phyloP scores from a whole-genome alignment of 1,140 invertebrate genomes.

The Tetragnatha versicolor region DNA sequence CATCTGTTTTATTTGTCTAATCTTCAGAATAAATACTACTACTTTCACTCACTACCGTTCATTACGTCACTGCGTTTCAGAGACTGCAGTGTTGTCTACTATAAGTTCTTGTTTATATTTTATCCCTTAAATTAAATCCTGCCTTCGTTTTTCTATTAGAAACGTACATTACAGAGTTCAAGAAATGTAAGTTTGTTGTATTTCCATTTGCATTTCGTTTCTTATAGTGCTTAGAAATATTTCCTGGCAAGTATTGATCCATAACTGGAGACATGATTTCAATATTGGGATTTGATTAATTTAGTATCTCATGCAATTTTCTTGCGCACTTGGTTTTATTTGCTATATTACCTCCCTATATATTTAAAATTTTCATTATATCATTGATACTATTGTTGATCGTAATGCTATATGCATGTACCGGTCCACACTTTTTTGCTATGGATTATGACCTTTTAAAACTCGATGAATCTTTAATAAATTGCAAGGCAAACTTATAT shows the following conservation, averaged over 20 bases:
- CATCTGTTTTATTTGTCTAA: too few species aligned
- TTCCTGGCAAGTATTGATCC: not conserved
- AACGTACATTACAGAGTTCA: not conserved
- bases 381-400: not conserved
- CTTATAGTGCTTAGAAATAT: not conserved
- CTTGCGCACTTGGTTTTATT: too few species aligned
- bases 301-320: constrained; percentile 28
- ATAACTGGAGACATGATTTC: not conserved
- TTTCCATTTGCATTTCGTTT: not conserved
- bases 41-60: constrained; percentile 49
- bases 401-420: too few species aligned
- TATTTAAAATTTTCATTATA: too few species aligned
- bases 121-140: not conserved
- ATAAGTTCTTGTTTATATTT: constrained; percentile 32
- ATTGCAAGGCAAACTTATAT: too few species aligned
- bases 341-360: too few species aligned
- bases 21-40: constrained; percentile 21
- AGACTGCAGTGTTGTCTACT: constrained; percentile 46
- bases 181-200: constrained; percentile 25
- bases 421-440: too few species aligned
- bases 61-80: constrained; percentile 52
- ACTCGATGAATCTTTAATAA: too few species aligned
- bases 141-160: not conserved
- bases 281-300: constrained; percentile 33
- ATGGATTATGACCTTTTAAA: too few species aligned